These are phyloP conservation scores for Beaufortia kweichowensis DNA, from an alignment of 2,113 vertebrate species.

Conservation along the genomic window DNA sequence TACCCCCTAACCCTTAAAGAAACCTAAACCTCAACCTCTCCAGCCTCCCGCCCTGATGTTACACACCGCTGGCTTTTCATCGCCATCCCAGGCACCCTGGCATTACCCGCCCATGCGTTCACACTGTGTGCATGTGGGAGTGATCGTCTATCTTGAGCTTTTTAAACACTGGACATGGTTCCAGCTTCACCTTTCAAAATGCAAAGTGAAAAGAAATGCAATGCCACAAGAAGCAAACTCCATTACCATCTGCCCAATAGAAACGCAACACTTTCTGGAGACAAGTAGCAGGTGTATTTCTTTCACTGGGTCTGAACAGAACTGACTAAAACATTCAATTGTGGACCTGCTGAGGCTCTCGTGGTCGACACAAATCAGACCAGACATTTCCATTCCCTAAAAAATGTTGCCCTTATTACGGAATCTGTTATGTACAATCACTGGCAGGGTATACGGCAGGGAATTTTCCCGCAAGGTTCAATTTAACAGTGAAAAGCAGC, in stretches of 20 bases:
- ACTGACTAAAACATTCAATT: conserved; percentile 40
- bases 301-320: conserved; percentile 14
- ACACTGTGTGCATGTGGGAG: conserved; percentile 23
- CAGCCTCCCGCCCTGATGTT: neutral
- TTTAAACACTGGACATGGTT: conserved; percentile 30
- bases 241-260: conserved; percentile 16
- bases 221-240: conserved; percentile 6
- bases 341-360: conserved; percentile 1
- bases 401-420: conserved; percentile 28
- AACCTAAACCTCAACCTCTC: neutral
- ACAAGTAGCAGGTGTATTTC: conserved; percentile 19
- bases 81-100: neutral
- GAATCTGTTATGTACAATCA: conserved; percentile 14
- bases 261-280: conserved; percentile 22
- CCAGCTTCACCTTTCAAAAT: conserved; percentile 29
- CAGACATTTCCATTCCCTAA: conserved; percentile 28
- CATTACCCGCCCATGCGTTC: neutral
- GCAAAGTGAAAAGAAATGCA: conserved; percentile 7
- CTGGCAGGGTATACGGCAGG: neutral
- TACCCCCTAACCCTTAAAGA: neutral
- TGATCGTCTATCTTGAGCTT: conserved; percentile 19
- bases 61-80: neutral
- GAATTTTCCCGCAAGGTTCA: conserved; percentile 10
- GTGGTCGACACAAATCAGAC: conserved; percentile 22
- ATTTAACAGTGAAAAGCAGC: conserved; percentile 28